Percentiles rank a stretch among this genome's conserved stretches.
Conservation (phyloP, 2,113 vertebrate genomes). For the Festucalex cinctus region DNA sequence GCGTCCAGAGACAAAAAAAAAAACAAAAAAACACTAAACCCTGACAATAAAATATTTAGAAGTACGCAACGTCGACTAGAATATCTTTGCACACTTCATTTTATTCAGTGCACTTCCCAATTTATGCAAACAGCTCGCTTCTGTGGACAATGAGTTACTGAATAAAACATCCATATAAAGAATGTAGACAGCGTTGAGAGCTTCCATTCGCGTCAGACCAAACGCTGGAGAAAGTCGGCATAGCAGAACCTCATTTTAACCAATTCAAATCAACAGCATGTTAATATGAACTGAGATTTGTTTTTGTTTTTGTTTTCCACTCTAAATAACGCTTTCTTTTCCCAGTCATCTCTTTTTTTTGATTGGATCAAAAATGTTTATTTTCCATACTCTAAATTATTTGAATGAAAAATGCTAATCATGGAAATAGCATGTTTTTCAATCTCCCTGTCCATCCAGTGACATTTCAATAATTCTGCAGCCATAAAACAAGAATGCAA, state of each 20-base stretch:
- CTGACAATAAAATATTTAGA: constrained; percentile 50
- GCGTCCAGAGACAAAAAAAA: background rate
- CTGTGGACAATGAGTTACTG: constrained; percentile 46
- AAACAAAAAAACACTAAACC: constrained; percentile 22
- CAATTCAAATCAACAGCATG: background rate
- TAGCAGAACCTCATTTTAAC: background rate
- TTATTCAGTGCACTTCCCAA: constrained; percentile 29
- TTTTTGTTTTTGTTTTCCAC: background rate
- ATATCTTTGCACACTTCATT: constrained; percentile 32
- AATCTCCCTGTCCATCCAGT: background rate
- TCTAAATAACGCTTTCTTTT: background rate
- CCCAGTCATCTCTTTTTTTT: background rate
- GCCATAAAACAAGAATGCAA: too few relatives aligned
- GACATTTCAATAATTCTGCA: background rate
- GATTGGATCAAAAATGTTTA: background rate
- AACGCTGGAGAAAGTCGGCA: constrained; percentile 9
- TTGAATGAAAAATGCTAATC: background rate
- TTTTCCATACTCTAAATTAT: background rate
- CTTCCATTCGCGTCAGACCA: constrained; percentile 22
- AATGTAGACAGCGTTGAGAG: constrained; percentile 43
- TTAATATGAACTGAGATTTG: background rate
- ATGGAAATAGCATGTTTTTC: background rate
- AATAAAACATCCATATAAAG: constrained; percentile 56
- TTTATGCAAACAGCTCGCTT: constrained; percentile 44
- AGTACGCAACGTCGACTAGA: constrained; percentile 4